Percentiles rank a stretch among this genome's conserved stretches.
Conservation (phyloP, 2,797 vertebrate species). For the Microchirus variegatus region DNA sequence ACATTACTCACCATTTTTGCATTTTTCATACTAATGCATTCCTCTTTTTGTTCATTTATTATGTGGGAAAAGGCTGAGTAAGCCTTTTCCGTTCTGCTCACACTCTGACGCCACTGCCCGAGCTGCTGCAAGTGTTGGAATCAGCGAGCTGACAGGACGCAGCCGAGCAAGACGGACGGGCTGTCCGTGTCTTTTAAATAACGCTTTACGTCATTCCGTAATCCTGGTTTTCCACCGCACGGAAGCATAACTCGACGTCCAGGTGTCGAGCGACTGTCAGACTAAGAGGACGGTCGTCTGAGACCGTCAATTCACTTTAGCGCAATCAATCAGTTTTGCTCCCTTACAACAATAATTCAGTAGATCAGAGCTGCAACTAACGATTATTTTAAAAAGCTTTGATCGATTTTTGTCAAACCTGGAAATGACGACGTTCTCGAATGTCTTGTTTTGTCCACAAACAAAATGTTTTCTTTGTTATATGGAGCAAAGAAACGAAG, state of each 20-base stretch:
- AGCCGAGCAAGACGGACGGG: constrained; percentile 14
- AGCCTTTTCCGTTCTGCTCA: constrained; percentile 41
- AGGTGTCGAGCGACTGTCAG: constrained; percentile 21
- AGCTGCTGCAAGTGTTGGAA: constrained; percentile 23
- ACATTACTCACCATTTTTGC: constrained; percentile 58
- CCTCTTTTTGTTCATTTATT: constrained; percentile 28
- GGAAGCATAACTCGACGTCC: constrained; percentile 19
- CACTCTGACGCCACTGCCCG: constrained; percentile 7
- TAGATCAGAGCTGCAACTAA: too few species aligned
- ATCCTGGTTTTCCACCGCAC: constrained; percentile 10
- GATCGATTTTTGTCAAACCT: too few species aligned
- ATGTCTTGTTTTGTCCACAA: too few species aligned
- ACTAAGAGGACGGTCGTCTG: constrained; percentile 12
- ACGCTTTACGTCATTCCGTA: constrained; percentile 16
- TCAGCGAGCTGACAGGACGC: constrained; percentile 4
- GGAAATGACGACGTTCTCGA: too few species aligned
- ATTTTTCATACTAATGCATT: constrained; percentile 31
- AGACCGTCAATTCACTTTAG: background rate
- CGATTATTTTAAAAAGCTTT: too few species aligned
- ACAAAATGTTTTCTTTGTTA: too few species aligned
- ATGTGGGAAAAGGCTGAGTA: constrained; percentile 59
- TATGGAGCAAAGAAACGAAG: too few species aligned
- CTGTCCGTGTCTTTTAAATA: constrained; percentile 32
- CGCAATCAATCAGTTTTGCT: too few species aligned
- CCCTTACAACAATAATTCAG: too few species aligned